Evolutionary conservation across 2,113 vertebrate genomes (phyloP).

Genomic region (Ploceus nigricollis): DNA sequence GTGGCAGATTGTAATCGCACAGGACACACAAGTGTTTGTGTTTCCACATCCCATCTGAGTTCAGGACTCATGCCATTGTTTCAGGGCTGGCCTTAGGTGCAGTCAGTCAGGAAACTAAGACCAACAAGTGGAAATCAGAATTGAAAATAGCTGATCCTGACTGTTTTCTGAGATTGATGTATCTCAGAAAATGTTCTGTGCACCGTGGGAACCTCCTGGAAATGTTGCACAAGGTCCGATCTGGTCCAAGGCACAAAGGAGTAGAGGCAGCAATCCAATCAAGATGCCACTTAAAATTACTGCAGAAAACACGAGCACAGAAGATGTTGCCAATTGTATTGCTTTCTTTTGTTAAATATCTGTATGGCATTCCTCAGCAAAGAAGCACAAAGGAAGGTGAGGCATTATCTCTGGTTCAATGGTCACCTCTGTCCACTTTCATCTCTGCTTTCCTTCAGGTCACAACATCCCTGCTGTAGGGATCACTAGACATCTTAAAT

Average conservation of each 20-base stretch:
- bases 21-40: slow-evolving; percentile 16
- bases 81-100: slow-evolving; percentile 7
- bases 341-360: background rate
- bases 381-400: background rate
- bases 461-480: background rate
- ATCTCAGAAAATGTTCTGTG: background rate
- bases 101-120: slow-evolving; percentile 34
- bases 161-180: background rate
- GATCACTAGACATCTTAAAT: background rate
- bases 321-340: background rate
- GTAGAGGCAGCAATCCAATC: background rate
- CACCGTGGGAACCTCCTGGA: background rate
- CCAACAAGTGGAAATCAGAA: slow-evolving; percentile 10
- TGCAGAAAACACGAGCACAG: background rate
- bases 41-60: slow-evolving; percentile 29
- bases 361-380: background rate
- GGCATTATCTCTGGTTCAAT: background rate
- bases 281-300: background rate
- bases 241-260: background rate
- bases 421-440: background rate
- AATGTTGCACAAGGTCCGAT: background rate
- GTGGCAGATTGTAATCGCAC: background rate
- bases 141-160: slow-evolving; percentile 8
- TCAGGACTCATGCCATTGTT: slow-evolving; percentile 18
- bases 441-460: background rate